Percentiles rank a stretch among this genome's conserved stretches.
Evolutionary conservation across 92 coral and sea anemone species (phyloP).

Genomic region (Porites lobata): DNA sequence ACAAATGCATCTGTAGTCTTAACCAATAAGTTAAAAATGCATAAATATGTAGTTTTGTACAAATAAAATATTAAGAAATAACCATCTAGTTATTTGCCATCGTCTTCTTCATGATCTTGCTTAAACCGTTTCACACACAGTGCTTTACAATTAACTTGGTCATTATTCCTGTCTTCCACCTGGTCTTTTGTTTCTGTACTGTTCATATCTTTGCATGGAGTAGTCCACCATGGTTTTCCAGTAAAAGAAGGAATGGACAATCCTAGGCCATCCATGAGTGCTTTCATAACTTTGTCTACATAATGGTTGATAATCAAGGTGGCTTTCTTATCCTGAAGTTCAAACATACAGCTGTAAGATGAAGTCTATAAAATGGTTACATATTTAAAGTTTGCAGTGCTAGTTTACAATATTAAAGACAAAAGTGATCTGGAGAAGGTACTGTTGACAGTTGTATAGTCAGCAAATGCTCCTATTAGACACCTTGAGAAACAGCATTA

Average conservation of each 20-base stretch:
- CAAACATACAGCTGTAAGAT: neutral
- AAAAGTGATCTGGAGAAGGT: neutral
- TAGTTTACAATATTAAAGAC: neutral
- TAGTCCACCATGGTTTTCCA: conserved; percentile 43
- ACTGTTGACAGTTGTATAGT: neutral
- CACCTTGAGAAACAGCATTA: too few relatives aligned
- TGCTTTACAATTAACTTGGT: neutral
- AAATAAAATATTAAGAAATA: neutral
- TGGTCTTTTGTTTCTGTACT: neutral
- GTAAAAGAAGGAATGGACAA: conserved; percentile 70
- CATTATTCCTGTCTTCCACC: neutral
- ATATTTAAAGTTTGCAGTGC: neutral
- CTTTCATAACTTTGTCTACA: conserved; percentile 93
- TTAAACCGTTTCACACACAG: neutral
- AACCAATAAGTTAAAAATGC: too few relatives aligned
- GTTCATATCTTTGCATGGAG: neutral
- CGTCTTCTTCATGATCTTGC: neutral
- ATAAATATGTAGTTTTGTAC: too few relatives aligned
- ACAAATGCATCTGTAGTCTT: too few relatives aligned
- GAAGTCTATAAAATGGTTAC: neutral
- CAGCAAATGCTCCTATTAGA: too few relatives aligned
- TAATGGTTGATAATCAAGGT: conserved; percentile 86
- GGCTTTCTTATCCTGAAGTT: conserved; percentile 93
- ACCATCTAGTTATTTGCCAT: neutral
- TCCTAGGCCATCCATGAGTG: conserved; percentile 74